These are phyloP conservation scores for Manduca sexta DNA, from an alignment of 1,140 invertebrate species.

Conservation along the genomic window DNA sequence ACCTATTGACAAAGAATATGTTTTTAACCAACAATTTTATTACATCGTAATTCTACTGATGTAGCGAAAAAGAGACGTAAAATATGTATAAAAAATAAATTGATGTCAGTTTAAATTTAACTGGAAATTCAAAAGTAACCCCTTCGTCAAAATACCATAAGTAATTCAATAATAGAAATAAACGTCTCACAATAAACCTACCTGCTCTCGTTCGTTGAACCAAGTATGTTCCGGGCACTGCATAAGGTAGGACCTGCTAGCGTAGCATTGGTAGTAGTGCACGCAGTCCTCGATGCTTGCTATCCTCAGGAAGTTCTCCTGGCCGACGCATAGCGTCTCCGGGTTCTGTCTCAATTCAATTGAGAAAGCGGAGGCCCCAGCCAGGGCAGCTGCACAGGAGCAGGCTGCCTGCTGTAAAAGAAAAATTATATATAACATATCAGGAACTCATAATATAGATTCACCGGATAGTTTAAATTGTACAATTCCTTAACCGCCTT, in stretches of 20 bases:
- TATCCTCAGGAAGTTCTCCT: conserved; percentile 61
- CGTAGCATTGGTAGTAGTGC: conserved; percentile 63
- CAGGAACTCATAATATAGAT: too few species aligned
- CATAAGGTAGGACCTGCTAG: conserved; percentile 51
- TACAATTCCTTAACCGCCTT: too few species aligned
- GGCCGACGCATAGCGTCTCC: conserved; percentile 60
- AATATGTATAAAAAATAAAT: not conserved
- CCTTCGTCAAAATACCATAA: too few species aligned
- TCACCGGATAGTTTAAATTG: too few species aligned
- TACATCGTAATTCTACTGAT: not conserved
- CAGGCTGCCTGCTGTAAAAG: conserved; percentile 22
- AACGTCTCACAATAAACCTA: too few species aligned
- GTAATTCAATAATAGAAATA: too few species aligned
- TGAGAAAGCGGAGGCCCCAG: conserved; percentile 53
- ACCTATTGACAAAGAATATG: conserved; percentile 33
- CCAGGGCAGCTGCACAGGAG: conserved; percentile 38
- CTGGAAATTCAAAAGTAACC: too few species aligned
- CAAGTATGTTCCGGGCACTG: conserved; percentile 51
- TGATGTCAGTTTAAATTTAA: too few species aligned
- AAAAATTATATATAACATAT: not conserved
- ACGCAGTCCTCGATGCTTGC: conserved; percentile 44
- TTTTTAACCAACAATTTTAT: not conserved
- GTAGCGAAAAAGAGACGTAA: not conserved
- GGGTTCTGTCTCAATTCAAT: conserved; percentile 62
- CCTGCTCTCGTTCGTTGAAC: conserved; percentile 65